Percentiles rank a stretch among this genome's conserved stretches.
Evolutionary conservation across 2,113 vertebrate genomes (phyloP).

Genomic region (Gulo gulo): DNA sequence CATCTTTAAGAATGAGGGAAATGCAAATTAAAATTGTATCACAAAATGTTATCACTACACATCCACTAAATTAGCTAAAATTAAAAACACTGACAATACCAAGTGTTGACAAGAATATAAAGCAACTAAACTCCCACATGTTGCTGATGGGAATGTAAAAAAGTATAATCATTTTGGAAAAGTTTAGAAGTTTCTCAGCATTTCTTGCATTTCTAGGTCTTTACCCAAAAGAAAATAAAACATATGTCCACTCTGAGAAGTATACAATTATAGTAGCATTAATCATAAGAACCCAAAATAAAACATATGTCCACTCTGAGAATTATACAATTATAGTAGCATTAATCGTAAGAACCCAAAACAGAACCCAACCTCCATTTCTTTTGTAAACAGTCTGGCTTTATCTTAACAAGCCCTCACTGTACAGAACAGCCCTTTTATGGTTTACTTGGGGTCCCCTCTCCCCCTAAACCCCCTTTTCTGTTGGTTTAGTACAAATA

Average conservation of each 20-base stretch:
- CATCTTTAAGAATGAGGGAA: neutral
- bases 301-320: no score
- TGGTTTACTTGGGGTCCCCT: no score
- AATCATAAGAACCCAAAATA: neutral
- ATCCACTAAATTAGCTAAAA: neutral
- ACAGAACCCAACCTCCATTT: no score
- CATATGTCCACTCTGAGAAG: neutral
- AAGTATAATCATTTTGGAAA: constrained; percentile 12
- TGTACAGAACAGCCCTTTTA: no score
- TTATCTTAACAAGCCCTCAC: no score
- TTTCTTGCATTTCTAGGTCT: neutral
- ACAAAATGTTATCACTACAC: neutral
- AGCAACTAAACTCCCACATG: neutral
- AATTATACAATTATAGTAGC: no score
- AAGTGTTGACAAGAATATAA: neutral
- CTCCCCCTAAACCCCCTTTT: no score
- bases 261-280: neutral
- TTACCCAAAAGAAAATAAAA: constrained; percentile 13
- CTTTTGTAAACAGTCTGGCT: no score
- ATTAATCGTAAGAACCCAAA: no score
- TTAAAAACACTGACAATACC: neutral
- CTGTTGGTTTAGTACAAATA: no score
- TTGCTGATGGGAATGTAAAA: neutral
- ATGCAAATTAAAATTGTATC: neutral
- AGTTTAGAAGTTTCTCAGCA: constrained; percentile 6